Evolutionary conservation across 2,888 invertebrate genomes (phyloP), one percentile per base, ranked within the genome.

Genomic region (Matsumyia berberina): DNA sequence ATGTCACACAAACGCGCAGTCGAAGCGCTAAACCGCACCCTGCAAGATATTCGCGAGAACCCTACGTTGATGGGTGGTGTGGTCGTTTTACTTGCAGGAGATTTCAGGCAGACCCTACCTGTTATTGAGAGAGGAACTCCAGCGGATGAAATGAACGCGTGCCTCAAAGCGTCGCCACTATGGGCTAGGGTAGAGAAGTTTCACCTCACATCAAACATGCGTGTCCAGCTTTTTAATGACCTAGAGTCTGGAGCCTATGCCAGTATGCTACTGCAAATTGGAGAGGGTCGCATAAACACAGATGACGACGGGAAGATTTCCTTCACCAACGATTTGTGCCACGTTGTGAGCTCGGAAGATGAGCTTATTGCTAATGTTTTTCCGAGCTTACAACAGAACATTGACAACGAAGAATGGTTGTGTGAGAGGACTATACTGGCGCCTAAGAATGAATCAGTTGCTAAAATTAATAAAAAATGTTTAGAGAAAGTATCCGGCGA

Each of bases 141-240:
- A 33, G 33, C 33, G 33, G 33, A 33, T 33, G 33, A 33, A 33
- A 33, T 33, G 2, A 33, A 5, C 33, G 33, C 33, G 33, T 7
- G 33, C 24, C 31, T 53, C 6, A 53, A 53, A 12, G 11, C 53
- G 5, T 53, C 31, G 9, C 7, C 11, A 12, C 31, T 53, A n/a
- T 53, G 53, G 53, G 4, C 29, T n/a, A 31, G 12, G 12, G 31
- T 53, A n/a, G 31, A 53, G 9, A 29, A 33, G n/a, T 24, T 53
- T 31, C 12, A 31, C n/a, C 53, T 53, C 24, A 53, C 31, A 6
- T 3, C 5, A 3, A 53, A 31, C 31, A 53, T 53, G 53, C 31
- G 53, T 2, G 53, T n/a, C 31, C 53, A 53, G 12, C 7, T 53
- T 8, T 53, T n/a, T 8, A 53, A 12, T 12, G 53, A 53, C 5